phyloP scores from a whole-genome alignment of 2,113 vertebrate species.

The Oreocharis arfaki region DNA sequence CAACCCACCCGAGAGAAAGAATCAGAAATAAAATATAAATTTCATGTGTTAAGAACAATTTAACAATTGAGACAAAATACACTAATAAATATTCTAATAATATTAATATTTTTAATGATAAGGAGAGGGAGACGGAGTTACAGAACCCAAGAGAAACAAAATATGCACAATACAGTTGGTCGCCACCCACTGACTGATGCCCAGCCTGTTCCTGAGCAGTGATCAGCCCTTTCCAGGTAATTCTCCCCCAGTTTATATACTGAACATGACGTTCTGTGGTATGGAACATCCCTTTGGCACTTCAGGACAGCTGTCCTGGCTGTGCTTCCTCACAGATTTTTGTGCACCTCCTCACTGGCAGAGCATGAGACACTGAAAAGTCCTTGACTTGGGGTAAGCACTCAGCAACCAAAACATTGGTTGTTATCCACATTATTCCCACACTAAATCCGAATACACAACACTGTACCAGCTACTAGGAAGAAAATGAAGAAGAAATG shows the following conservation, averaged over 20 bases:
- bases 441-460: background rate
- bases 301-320: background rate
- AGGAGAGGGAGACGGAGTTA: background rate
- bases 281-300: background rate
- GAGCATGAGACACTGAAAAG: background rate
- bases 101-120: background rate
- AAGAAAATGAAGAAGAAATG: background rate
- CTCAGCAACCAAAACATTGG: background rate
- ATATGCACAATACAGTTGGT: background rate
- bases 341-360: background rate
- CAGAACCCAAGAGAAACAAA: background rate
- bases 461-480: background rate
- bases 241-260: background rate
- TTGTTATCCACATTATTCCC: background rate
- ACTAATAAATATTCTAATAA: background rate
- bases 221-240: background rate
- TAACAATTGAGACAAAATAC: background rate
- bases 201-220: background rate
- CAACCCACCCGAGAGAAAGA: background rate
- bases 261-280: background rate
- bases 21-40: background rate
- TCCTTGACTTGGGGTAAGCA: background rate
- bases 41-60: background rate
- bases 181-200: fast-evolving
- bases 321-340: background rate